Evolutionary conservation across 2,888 invertebrate species (phyloP).

Genomic region (Sicus ferrugineus): DNA sequence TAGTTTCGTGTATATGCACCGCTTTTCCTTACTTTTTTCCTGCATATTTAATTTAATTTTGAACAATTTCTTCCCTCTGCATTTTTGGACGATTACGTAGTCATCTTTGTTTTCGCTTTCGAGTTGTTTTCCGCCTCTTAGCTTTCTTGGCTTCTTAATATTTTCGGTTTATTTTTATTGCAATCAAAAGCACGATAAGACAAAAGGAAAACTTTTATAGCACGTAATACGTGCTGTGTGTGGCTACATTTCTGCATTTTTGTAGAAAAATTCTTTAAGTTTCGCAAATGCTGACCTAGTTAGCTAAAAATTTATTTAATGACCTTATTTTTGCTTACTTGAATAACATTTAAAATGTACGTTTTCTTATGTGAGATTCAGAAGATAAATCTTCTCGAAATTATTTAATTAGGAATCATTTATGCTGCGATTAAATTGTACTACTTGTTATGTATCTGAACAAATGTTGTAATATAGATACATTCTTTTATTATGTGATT

Average conservation of each 20-base stretch:
- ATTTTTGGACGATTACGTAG: slow-evolving; percentile 56
- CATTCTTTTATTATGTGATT: too few species aligned
- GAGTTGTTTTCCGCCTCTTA: slow-evolving; percentile 3
- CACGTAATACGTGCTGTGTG: background rate
- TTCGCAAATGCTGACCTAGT: slow-evolving; percentile 25
- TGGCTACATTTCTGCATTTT: background rate
- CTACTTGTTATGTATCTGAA: too few species aligned
- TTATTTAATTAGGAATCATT: too few species aligned
- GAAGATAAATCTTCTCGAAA: too few species aligned
- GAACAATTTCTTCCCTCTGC: slow-evolving; percentile 37
- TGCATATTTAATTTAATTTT: background rate
- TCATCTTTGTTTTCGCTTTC: slow-evolving; percentile 22
- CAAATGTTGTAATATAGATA: too few species aligned
- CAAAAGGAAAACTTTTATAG: background rate
- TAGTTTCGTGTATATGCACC: too few species aligned
- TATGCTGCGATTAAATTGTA: too few species aligned
- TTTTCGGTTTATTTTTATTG: background rate
- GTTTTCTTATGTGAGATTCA: too few species aligned
- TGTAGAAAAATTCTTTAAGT: slow-evolving; percentile 11
- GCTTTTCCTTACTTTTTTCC: background rate
- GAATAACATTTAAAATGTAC: too few species aligned
- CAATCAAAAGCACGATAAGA: slow-evolving; percentile 13
- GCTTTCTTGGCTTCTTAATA: background rate
- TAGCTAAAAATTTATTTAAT: slow-evolving; percentile 12
- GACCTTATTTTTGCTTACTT: slow-evolving; percentile 5